Evolutionary conservation across 2,797 vertebrate genomes (phyloP).

Genomic region (Crocidura indochinensis): DNA sequence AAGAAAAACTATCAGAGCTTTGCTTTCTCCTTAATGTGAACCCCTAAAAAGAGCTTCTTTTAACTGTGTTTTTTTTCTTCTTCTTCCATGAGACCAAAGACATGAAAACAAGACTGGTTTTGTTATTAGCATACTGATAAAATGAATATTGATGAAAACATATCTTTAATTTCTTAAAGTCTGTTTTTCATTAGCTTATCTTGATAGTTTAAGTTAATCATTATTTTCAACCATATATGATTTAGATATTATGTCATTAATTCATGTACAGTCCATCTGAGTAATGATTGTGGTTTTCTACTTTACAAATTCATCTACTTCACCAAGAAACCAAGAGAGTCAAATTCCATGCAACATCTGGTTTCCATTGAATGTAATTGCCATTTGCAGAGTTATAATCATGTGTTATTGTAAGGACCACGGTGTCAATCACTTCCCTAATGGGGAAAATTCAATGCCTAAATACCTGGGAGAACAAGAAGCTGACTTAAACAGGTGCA

Average conservation of each 20-base stretch:
- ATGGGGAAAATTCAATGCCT: conserved; percentile 92
- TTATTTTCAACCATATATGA: conserved; percentile 94
- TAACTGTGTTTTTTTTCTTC: conserved; percentile 76
- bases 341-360: conserved; percentile 94
- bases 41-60: conserved; percentile 84
- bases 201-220: conserved; percentile 93
- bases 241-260: conserved; percentile 95
- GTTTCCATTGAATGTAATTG: conserved; percentile 95
- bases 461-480: conserved; percentile 93
- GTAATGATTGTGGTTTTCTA: conserved; percentile 94
- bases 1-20: conserved; percentile 74
- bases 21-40: conserved; percentile 74
- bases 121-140: conserved; percentile 90
- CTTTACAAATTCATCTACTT: conserved; percentile 94
- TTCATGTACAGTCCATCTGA: conserved; percentile 94
- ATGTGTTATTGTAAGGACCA: conserved; percentile 96
- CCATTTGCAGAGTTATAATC: conserved; percentile 95
- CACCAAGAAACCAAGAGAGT: conserved; percentile 93
- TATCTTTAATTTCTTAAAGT: conserved; percentile 88
- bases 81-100: conserved; percentile 82
- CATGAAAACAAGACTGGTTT: conserved; percentile 87
- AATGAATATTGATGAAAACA: conserved; percentile 88
- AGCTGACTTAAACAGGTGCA: conserved; percentile 93
- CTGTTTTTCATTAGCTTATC: conserved; percentile 93
- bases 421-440: conserved; percentile 94